These are phyloP conservation scores for Asteroscopus sphinx DNA, from an alignment of 2,888 invertebrate genomes.

Conservation along the genomic window DNA sequence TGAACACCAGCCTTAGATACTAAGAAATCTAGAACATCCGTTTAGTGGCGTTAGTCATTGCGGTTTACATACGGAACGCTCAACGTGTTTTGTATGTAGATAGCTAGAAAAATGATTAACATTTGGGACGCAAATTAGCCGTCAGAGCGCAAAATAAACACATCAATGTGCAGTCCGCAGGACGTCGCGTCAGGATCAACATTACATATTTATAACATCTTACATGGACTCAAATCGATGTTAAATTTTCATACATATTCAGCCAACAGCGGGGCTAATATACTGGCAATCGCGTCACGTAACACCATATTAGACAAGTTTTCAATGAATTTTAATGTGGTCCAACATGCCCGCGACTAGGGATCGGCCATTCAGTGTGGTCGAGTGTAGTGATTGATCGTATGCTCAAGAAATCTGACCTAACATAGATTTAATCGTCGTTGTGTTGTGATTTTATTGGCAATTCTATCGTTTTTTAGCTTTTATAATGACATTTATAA, in stretches of 20 bases:
- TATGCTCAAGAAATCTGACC: constrained; percentile 48
- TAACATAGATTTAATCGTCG: constrained; percentile 35
- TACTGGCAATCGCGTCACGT: constrained; percentile 69
- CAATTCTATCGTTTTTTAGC: constrained; percentile 22
- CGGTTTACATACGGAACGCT: neutral
- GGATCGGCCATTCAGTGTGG: constrained; percentile 40
- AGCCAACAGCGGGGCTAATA: constrained; percentile 54
- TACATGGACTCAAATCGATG: constrained; percentile 66
- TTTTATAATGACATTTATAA: constrained; percentile 18
- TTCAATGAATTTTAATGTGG: constrained; percentile 80
- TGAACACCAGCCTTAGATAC: too few species aligned
- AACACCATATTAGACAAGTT: constrained; percentile 75
- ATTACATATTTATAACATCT: constrained; percentile 71
- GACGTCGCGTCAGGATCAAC: constrained; percentile 46
- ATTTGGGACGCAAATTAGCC: constrained; percentile 47
- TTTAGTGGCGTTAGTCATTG: constrained; percentile 40
- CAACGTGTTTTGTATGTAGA: constrained; percentile 36
- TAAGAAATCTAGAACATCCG: constrained; percentile 22
- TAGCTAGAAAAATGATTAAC: constrained; percentile 45
- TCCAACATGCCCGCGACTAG: constrained; percentile 44
- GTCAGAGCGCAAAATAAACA: constrained; percentile 57
- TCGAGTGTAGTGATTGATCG: constrained; percentile 58
- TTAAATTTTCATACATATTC: constrained; percentile 70
- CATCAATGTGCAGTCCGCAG: constrained; percentile 51
- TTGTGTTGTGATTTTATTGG: constrained; percentile 37